Percentiles rank a stretch among this genome's conserved stretches.
phyloP scores from a whole-genome alignment of 2,888 invertebrate genomes.

The Temnothorax unifasciatus region DNA sequence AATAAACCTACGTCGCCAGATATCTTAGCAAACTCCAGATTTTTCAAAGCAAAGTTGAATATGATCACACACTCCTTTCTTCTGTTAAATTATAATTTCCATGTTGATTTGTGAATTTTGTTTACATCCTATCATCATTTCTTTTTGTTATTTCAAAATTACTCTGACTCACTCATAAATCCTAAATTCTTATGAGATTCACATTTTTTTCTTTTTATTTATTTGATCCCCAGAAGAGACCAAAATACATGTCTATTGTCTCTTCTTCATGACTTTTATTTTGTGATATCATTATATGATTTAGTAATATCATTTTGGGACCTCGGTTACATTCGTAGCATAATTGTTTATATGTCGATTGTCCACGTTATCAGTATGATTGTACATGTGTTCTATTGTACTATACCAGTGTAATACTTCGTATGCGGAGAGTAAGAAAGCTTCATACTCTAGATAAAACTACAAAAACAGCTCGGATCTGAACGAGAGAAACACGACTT shows the following conservation, averaged over 20 bases:
- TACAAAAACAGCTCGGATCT: background rate
- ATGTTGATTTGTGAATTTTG: background rate
- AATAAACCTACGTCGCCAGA: background rate
- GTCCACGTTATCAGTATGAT: background rate
- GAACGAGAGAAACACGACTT: constrained; percentile 28
- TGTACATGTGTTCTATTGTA: constrained; percentile 11
- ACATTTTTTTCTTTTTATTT: background rate
- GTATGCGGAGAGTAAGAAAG: background rate
- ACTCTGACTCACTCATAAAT: background rate
- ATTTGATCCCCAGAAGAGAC: background rate
- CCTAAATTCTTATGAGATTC: background rate
- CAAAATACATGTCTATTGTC: background rate
- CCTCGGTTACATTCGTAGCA: constrained; percentile 25
- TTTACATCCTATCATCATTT: background rate
- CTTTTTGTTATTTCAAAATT: constrained; percentile 1
- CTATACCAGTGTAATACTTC: background rate
- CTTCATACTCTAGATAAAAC: constrained; percentile 29
- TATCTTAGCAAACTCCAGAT: background rate
- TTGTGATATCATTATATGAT: no score
- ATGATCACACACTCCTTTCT: background rate
- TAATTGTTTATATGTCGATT: constrained; percentile 5
- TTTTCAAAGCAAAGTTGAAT: background rate
- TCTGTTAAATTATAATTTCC: background rate
- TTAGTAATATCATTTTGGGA: constrained; percentile 12
- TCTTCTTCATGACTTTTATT: background rate